A percentile compares a stretch with the other conserved stretches of the same genome.
phyloP scores from a whole-genome alignment of 2,797 vertebrate species.

The Hyperoplus lanceolatus region DNA sequence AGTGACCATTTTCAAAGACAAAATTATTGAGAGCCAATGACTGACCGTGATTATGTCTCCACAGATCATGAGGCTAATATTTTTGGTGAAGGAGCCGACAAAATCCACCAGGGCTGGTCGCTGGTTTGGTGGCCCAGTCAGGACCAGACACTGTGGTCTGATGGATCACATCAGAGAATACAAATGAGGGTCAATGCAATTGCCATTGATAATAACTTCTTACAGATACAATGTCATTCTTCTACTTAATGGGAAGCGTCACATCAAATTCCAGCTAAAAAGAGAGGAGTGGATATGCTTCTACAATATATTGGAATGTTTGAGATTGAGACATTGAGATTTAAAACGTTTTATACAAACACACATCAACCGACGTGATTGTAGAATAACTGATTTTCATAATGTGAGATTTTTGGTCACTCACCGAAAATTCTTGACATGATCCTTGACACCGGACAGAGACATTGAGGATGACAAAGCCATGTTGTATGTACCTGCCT shows the following conservation, averaged over 20 bases:
- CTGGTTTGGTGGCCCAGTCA: slow-evolving; percentile 83
- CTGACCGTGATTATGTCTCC: slow-evolving; percentile 84
- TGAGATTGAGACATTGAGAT: no score
- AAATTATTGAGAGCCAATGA: neutral
- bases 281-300: neutral
- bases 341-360: neutral
- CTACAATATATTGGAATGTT: no score
- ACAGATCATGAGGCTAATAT: slow-evolving; percentile 86
- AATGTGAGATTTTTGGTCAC: neutral
- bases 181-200: neutral
- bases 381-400: neutral
- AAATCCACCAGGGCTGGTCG: slow-evolving; percentile 87
- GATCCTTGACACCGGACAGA: slow-evolving; percentile 81
- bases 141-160: slow-evolving; percentile 86
- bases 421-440: slow-evolving; percentile 87
- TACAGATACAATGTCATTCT: neutral
- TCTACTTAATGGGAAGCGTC: no score
- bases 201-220: neutral
- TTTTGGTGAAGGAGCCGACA: slow-evolving; percentile 85
- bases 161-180: neutral
- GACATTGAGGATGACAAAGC: slow-evolving; percentile 83
- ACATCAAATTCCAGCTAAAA: slow-evolving; percentile 3
- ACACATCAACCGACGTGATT: neutral
- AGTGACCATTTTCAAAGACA: no score
- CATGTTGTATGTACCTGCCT: slow-evolving; percentile 85